phyloP scores from a whole-genome alignment of 2,888 invertebrate species.

The Synergus japonicus region DNA sequence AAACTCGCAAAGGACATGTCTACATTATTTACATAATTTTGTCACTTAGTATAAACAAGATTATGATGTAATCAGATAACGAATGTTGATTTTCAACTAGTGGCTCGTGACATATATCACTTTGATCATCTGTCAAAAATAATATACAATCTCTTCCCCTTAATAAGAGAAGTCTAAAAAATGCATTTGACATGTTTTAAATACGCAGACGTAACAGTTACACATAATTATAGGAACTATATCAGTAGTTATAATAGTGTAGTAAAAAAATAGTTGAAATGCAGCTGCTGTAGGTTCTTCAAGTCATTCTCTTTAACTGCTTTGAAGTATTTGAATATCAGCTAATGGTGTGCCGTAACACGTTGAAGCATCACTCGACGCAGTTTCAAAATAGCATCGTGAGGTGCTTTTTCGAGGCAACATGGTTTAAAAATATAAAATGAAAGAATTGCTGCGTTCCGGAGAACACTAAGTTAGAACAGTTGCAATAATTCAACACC shows the following conservation, averaged over 20 bases:
- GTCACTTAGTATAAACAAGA: not conserved
- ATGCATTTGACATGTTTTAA: no score
- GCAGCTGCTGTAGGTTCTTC: not conserved
- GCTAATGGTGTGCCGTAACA: conserved; percentile 34
- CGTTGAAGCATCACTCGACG: conserved; percentile 23
- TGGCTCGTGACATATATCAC: no score
- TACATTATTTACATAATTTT: not conserved
- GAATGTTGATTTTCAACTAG: not conserved
- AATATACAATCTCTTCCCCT: not conserved
- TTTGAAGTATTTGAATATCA: conserved; percentile 23
- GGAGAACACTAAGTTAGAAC: not conserved
- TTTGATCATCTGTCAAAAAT: not conserved
- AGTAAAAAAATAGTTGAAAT: not conserved
- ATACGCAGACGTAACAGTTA: not conserved
- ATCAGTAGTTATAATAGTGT: not conserved
- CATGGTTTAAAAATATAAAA: conserved; percentile 29
- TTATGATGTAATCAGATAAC: not conserved
- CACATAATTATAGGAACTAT: not conserved
- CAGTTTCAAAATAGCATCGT: conserved; percentile 35
- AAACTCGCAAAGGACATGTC: not conserved
- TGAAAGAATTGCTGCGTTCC: conserved; percentile 13
- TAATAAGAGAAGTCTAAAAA: no score
- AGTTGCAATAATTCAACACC: not conserved
- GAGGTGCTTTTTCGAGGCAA: conserved; percentile 36
- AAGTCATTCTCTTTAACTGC: conserved; percentile 5